Percentiles rank a stretch among this genome's conserved stretches.
phyloP scores from a whole-genome alignment of 1,140 invertebrate genomes.

The Cotesia glomerata region DNA sequence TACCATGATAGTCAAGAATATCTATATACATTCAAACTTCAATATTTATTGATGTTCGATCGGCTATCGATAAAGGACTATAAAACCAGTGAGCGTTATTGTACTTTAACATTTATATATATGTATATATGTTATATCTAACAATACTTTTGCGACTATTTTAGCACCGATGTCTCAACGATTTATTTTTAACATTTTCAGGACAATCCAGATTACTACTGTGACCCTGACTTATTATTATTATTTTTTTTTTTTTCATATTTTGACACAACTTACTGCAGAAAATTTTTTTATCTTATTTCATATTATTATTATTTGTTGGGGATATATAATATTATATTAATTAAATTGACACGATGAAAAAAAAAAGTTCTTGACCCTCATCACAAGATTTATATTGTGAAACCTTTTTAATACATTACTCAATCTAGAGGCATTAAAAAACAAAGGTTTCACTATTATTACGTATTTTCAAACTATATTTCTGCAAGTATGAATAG shows the following conservation, averaged over 20 bases:
- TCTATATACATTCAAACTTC: too few species aligned
- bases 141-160: slow-evolving; percentile 1
- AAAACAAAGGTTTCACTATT: background rate
- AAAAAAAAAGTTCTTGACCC: background rate
- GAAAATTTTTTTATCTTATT: background rate
- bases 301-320: too few species aligned
- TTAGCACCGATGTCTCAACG: background rate
- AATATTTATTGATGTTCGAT: background rate
- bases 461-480: background rate
- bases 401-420: background rate
- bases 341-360: too few species aligned
- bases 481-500: background rate
- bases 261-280: background rate
- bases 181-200: slow-evolving; percentile 13
- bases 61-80: background rate
- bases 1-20: too few species aligned
- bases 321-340: too few species aligned
- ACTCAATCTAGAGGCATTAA: background rate
- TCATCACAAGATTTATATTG: background rate
- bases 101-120: background rate
- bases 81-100: background rate
- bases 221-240: background rate
- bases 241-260: background rate
- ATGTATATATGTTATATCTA: background rate
- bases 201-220: background rate